A percentile compares a stretch with the other conserved stretches of the same genome.
phyloP scores from a whole-genome alignment of 1,140 invertebrate species.

The Maniola jurtina region DNA sequence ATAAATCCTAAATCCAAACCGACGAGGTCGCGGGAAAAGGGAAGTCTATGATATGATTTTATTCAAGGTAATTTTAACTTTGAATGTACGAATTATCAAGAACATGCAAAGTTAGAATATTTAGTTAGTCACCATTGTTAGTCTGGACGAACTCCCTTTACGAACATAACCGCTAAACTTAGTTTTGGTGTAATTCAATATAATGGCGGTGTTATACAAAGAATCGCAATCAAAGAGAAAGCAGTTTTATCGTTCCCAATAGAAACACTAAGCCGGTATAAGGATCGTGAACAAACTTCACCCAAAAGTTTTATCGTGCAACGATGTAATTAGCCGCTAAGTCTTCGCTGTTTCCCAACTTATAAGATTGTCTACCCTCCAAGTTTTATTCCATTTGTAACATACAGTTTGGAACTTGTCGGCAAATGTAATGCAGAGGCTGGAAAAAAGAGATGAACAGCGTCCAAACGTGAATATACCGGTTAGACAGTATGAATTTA shows the following conservation, averaged over 20 bases:
- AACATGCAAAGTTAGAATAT: no score
- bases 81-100: no score
- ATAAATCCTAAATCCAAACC: no score
- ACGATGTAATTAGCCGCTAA: slow-evolving; percentile 26
- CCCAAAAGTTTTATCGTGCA: slow-evolving; percentile 25
- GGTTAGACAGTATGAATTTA: no score
- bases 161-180: not conserved
- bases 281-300: slow-evolving; percentile 27
- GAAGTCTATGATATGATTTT: no score
- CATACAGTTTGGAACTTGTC: not conserved
- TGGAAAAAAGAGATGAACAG: no score
- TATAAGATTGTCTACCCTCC: slow-evolving; percentile 6
- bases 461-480: no score
- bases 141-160: not conserved
- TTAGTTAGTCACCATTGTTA: not conserved
- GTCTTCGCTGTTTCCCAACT: slow-evolving; percentile 10
- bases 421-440: no score
- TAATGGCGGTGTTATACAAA: slow-evolving; percentile 7
- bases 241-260: slow-evolving; percentile 29
- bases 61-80: no score
- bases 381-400: slow-evolving; percentile 8
- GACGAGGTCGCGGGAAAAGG: no score
- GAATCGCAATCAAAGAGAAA: slow-evolving; percentile 27
- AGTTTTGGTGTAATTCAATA: slow-evolving; percentile 4
- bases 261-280: slow-evolving; percentile 26